Evolutionary conservation across 2,113 vertebrate species (phyloP), one percentile per base, ranked within the genome.

Genomic region (Crotalus tigris): DNA sequence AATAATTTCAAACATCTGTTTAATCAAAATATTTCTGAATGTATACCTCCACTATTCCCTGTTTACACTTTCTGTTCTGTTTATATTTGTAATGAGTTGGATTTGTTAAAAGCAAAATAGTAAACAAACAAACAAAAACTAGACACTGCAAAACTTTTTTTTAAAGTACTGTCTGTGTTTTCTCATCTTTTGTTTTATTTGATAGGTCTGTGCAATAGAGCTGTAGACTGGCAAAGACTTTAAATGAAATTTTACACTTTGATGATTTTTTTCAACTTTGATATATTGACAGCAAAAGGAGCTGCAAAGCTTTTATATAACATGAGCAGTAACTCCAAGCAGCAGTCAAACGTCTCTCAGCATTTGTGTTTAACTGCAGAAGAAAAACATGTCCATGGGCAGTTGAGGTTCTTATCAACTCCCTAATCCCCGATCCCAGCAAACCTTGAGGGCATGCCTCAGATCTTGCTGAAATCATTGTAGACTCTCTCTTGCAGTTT

Each of bases 391-490:
- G 98, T 98, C 98, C 98, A 98, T 98, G 98, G 98, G 98, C 97
- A 98, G 97, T 95, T 95, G 96, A 98, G 98, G 98, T 98, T 98
- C 98, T 98, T 98, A 98, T 98, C 98, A 98, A 97, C 98, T 98
- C 98, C 98, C 98, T 99, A 99, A 99, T 99, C 99, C 99, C 99
- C 99, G 98, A 98, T 99, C 99, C 99, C 98, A 98, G 98, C 98
- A 98, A 98, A 98, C 98, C 99, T 99, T 99, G 98, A 99, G 99
- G 99, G 99, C 99, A 99, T 99, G 98, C 98, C 98, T 99, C 98
- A 99, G 99, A 99, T 99, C 99, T 99, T 97, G 96, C 98, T 98
- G 97, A 98, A 98, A 98, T 98, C 98, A 98, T 97, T 98, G 98
- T 97, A 98, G 98, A 98, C 98, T 98, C 98, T 98, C 98, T 98